These are phyloP conservation scores for Drosophila silvestris DNA, from an alignment of 2,888 invertebrate species.

Conservation along the genomic window DNA sequence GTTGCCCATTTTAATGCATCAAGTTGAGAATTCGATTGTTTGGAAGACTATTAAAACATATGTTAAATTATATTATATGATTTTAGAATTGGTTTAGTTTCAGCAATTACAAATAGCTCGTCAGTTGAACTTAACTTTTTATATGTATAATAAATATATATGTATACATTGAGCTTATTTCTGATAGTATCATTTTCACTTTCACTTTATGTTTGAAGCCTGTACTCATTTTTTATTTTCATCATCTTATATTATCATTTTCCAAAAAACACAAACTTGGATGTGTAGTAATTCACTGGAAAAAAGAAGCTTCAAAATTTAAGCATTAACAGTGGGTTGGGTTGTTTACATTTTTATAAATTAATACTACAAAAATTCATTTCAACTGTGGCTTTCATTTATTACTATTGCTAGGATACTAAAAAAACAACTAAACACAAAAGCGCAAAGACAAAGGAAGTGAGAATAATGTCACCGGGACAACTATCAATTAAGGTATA, in stretches of 20 bases:
- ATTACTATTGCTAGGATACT: background rate
- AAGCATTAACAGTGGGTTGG: background rate
- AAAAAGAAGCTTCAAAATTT: no score
- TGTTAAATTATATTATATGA: slow-evolving; percentile 1
- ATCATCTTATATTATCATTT: background rate
- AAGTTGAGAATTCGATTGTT: slow-evolving; percentile 17
- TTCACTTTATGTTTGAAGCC: background rate
- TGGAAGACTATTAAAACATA: background rate
- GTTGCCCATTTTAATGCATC: slow-evolving; percentile 55
- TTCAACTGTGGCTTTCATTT: background rate
- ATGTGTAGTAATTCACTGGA: no score
- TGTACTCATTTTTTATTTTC: background rate
- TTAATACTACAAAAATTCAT: background rate
- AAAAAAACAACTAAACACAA: background rate
- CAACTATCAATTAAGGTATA: background rate
- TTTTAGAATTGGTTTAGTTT: background rate
- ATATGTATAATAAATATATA: background rate
- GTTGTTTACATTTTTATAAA: background rate
- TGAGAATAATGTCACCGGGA: background rate
- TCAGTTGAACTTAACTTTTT: background rate
- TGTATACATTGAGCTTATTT: background rate
- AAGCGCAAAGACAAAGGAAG: background rate
- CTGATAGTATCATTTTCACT: background rate
- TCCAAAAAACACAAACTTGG: no score
- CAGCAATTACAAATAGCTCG: background rate